Conservation (phyloP, 2,113 vertebrate genomes). For the Eptatretus burgeri region DNA sequence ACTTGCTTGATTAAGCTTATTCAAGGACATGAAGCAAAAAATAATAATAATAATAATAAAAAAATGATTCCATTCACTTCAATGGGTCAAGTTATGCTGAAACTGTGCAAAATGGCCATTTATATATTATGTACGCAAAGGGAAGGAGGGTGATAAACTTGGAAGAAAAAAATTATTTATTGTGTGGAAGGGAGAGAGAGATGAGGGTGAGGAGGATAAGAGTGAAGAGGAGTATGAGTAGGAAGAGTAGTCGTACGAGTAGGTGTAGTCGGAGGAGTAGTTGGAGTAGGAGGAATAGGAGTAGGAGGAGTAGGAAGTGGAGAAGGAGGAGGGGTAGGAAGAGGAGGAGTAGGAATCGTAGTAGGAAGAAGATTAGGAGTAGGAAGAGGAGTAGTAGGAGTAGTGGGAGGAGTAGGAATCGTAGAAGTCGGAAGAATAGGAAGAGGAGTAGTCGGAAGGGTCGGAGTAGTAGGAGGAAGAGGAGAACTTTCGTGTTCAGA, state of each 20-base stretch:
- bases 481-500: neutral
- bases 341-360: neutral
- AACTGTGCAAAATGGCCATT: too few relatives aligned
- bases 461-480: neutral
- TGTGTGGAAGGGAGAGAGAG: neutral
- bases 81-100: too few relatives aligned
- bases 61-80: too few relatives aligned
- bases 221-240: neutral
- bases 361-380: neutral
- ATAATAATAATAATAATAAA: too few relatives aligned
- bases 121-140: too few relatives aligned
- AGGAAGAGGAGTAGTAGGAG: neutral
- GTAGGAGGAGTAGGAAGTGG: neutral
- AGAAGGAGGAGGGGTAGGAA: neutral
- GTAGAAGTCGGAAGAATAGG: neutral
- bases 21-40: too few relatives aligned
- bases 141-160: too few relatives aligned
- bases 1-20: too few relatives aligned
- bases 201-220: neutral
- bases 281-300: too few relatives aligned
- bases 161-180: too few relatives aligned
- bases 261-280: neutral
- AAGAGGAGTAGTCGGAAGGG: neutral
- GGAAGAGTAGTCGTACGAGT: neutral
- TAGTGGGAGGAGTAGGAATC: too few relatives aligned